These are phyloP conservation scores for Datnioides undecimradiatus DNA, from an alignment of 2,113 vertebrate species.

Conservation along the genomic window DNA sequence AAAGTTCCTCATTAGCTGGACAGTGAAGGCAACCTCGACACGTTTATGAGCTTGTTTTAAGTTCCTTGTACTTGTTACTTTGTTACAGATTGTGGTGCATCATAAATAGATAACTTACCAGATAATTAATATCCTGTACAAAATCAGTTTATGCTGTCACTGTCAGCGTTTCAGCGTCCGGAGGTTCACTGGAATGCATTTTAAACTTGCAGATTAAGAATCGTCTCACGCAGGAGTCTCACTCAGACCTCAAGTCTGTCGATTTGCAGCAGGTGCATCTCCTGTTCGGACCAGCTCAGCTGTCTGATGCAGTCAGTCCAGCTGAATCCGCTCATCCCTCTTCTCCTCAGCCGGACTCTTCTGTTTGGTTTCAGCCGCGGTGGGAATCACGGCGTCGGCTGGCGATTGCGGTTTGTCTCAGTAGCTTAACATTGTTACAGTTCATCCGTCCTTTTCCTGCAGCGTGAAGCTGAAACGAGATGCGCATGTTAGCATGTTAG, in stretches of 20 bases:
- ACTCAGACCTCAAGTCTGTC: constrained; percentile 34
- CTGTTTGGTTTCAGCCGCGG: constrained; percentile 38
- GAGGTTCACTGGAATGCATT: constrained; percentile 43
- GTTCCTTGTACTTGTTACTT: constrained; percentile 36
- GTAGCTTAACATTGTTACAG: constrained; percentile 43
- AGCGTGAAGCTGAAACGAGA: constrained; percentile 75
- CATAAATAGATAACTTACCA: constrained; percentile 84
- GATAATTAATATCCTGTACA: constrained; percentile 68
- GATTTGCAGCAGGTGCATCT: neutral
- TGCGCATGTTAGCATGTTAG: constrained; percentile 16
- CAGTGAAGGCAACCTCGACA: constrained; percentile 32
- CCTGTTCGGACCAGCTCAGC: constrained; percentile 7
- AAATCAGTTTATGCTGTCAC: constrained; percentile 48
- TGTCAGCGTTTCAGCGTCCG: constrained; percentile 53
- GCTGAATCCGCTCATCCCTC: neutral
- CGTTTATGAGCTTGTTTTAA: constrained; percentile 9
- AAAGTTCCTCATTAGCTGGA: constrained; percentile 26
- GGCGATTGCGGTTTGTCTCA: constrained; percentile 41
- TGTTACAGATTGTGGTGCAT: constrained; percentile 70
- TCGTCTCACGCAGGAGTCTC: constrained; percentile 37
- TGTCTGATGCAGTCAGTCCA: constrained; percentile 15
- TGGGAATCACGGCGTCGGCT: constrained; percentile 40
- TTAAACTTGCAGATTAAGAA: constrained; percentile 1
- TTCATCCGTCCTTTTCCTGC: constrained; percentile 79
- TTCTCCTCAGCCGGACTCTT: constrained; percentile 19